Percentiles rank a stretch among this genome's conserved stretches.
phyloP scores from a whole-genome alignment of 2,797 vertebrate genomes.

The Denticeps clupeoides region DNA sequence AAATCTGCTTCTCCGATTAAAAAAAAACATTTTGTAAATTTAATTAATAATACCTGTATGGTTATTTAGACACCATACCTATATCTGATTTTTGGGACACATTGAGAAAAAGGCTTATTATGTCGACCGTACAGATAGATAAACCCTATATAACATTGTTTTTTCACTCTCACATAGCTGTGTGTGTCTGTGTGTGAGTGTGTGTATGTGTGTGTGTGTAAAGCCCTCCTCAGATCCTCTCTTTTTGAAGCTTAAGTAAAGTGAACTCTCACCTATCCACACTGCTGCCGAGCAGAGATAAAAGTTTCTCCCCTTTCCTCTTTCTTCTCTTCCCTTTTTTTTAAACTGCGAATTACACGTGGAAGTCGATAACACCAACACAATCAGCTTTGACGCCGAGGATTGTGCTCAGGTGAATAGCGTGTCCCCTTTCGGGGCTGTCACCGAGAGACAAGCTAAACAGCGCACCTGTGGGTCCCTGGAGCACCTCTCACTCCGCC shows the following conservation, averaged over 20 bases:
- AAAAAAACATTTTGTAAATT: too few relatives aligned
- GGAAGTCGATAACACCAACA: constrained; percentile 60
- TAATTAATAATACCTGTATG: too few relatives aligned
- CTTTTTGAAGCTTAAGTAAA: constrained; percentile 48
- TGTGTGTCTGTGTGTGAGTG: neutral
- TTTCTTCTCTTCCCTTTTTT: constrained; percentile 31
- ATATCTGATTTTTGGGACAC: too few relatives aligned
- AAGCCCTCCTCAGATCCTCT: constrained; percentile 31
- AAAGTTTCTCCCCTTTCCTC: constrained; percentile 49
- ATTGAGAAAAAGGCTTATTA: too few relatives aligned
- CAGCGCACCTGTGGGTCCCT: constrained; percentile 51
- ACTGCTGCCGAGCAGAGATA: constrained; percentile 58
- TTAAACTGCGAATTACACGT: constrained; percentile 56
- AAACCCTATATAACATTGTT: too few relatives aligned
- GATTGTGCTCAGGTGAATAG: constrained; percentile 45
- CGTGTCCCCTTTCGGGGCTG: constrained; percentile 55
- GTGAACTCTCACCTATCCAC: constrained; percentile 52
- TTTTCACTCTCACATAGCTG: neutral
- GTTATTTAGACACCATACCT: too few relatives aligned
- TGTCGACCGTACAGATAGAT: too few relatives aligned
- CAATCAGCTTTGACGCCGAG: constrained; percentile 61
- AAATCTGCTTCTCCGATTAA: too few relatives aligned
- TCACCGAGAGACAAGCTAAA: constrained; percentile 56
- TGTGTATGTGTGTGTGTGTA: constrained; percentile 7
- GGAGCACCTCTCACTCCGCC: constrained; percentile 36